Conservation (phyloP, 2,888 invertebrate genomes). For the Metellina segmentata region DNA sequence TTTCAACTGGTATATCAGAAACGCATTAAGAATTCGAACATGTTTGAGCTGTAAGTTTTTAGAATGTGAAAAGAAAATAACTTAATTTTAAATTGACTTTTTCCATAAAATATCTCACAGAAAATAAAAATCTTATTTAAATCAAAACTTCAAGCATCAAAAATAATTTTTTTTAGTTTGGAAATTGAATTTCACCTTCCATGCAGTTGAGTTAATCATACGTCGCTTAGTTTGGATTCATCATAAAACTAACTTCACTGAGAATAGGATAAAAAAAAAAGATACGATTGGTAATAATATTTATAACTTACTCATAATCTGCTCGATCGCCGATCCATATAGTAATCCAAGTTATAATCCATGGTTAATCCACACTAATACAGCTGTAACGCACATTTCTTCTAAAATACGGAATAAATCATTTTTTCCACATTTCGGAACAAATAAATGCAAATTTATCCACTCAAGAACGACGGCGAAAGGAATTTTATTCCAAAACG, state of each 20-base stretch:
- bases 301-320: not conserved
- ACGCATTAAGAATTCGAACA: too few species aligned
- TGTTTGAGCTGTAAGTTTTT: too few species aligned
- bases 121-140: not conserved
- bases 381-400: not conserved
- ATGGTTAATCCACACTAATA: conserved; percentile 17
- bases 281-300: not conserved
- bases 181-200: too few species aligned
- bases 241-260: not conserved
- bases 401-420: not conserved
- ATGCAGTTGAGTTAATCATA: too few species aligned
- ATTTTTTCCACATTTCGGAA: not conserved
- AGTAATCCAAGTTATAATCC: conserved; percentile 17
- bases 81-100: too few species aligned
- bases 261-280: not conserved
- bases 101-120: not conserved
- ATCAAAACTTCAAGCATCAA: not conserved
- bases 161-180: not conserved
- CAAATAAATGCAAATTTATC: not conserved
- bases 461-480: not conserved
- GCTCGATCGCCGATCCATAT: not conserved
- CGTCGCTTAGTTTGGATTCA: too few species aligned
- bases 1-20: too few species aligned
- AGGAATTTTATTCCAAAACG: not conserved
- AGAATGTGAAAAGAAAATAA: too few species aligned